Conservation (phyloP, 2,113 vertebrate species). For the Passer domesticus region DNA sequence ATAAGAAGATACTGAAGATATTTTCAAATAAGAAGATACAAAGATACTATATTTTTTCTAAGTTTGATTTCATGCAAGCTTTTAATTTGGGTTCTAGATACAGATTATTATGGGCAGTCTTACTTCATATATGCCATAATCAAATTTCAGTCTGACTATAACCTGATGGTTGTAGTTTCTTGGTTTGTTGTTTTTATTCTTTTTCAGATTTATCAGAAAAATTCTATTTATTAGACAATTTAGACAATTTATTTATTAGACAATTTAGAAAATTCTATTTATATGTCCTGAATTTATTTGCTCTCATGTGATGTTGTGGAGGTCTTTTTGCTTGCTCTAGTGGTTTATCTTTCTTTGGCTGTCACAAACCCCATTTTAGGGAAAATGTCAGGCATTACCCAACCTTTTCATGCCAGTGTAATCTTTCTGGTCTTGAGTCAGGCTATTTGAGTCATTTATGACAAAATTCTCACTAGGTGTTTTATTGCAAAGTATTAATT, state of each 20-base stretch:
- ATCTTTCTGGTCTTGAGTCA: background rate
- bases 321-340: background rate
- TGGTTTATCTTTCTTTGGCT: background rate
- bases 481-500: background rate
- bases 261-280: background rate
- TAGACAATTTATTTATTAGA: too few relatives aligned
- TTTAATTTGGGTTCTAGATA: background rate
- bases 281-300: background rate
- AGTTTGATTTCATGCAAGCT: background rate
- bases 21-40: background rate
- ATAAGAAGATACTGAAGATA: too few relatives aligned
- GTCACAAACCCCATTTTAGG: background rate
- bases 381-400: background rate
- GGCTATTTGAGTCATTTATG: background rate
- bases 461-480: background rate
- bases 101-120: background rate
- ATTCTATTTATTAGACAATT: background rate
- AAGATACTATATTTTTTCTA: background rate
- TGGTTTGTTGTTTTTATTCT: background rate
- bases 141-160: background rate
- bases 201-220: background rate
- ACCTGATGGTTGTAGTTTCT: background rate
- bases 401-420: background rate
- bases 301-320: background rate
- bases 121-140: background rate